Evolutionary conservation across 2,888 invertebrate species (phyloP).

Genomic region (Cetonia aurata): DNA sequence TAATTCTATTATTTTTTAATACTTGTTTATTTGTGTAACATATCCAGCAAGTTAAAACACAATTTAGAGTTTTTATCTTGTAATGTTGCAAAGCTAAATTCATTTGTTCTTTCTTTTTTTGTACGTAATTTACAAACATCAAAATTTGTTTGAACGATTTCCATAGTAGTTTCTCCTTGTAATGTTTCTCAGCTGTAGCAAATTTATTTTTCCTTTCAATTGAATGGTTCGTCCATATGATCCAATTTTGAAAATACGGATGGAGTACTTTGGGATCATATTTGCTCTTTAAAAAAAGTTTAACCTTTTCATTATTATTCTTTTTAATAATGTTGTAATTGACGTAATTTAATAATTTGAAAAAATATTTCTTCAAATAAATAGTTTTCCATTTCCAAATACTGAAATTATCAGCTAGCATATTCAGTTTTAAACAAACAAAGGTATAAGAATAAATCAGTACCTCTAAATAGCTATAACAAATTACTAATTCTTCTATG

Average conservation of each 20-base stretch:
- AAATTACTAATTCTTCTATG: constrained; percentile 14
- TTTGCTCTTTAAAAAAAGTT: constrained; percentile 54
- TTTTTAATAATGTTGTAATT: constrained; percentile 48
- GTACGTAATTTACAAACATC: constrained; percentile 41
- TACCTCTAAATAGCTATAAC: constrained; percentile 11
- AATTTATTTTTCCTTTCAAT: constrained; percentile 43
- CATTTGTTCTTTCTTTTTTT: constrained; percentile 46
- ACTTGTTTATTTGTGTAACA: constrained; percentile 38
- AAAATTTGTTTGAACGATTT: constrained; percentile 45
- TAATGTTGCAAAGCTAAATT: constrained; percentile 48
- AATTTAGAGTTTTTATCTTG: constrained; percentile 47
- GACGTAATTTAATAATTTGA: constrained; percentile 52
- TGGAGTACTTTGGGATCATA: constrained; percentile 50
- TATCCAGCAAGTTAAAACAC: constrained; percentile 48
- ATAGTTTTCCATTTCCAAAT: constrained; percentile 24
- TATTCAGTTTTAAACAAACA: constrained; percentile 17
- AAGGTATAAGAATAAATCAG: not conserved
- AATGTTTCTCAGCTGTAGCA: constrained; percentile 47
- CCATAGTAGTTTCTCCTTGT: constrained; percentile 47
- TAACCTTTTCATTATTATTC: constrained; percentile 48
- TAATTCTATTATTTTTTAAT: constrained; percentile 31
- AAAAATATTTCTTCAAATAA: constrained; percentile 46
- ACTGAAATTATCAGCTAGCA: not conserved
- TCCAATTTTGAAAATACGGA: constrained; percentile 54
- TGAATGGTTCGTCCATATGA: constrained; percentile 46